Conservation (phyloP, 2,113 vertebrate genomes). For the Plotosus lineatus region DNA sequence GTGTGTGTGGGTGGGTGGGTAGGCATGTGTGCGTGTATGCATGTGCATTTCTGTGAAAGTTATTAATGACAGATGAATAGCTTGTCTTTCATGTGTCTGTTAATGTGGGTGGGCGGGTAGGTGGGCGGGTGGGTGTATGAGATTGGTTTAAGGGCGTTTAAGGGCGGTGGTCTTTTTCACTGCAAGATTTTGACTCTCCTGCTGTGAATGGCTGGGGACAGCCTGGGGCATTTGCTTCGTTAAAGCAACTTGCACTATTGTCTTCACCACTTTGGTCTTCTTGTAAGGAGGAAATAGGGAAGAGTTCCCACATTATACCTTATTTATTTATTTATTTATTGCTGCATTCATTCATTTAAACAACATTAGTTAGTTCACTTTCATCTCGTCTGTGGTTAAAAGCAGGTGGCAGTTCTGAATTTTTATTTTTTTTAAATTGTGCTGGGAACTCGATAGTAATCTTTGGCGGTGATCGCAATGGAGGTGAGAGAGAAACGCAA, state of each 20-base stretch:
- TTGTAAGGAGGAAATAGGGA: background rate
- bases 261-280: background rate
- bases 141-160: constrained; percentile 5
- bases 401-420: background rate
- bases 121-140: background rate
- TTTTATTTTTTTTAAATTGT: no score
- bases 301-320: background rate
- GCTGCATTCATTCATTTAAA: background rate
- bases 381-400: background rate
- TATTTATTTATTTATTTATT: background rate
- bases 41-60: background rate
- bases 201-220: background rate
- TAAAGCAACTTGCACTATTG: background rate
- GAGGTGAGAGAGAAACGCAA: no score
- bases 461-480: no score
- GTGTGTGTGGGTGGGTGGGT: background rate
- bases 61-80: background rate
- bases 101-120: constrained; percentile 2
- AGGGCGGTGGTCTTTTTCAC: background rate
- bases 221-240: background rate
- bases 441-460: background rate
- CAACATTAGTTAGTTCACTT: background rate
- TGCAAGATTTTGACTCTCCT: constrained; percentile 5
- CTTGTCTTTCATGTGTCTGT: background rate
- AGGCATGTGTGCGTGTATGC: background rate